A percentile compares a stretch with the other conserved stretches of the same genome.
Evolutionary conservation across 2,113 vertebrate genomes (phyloP).

Genomic region (Lonchura striata): DNA sequence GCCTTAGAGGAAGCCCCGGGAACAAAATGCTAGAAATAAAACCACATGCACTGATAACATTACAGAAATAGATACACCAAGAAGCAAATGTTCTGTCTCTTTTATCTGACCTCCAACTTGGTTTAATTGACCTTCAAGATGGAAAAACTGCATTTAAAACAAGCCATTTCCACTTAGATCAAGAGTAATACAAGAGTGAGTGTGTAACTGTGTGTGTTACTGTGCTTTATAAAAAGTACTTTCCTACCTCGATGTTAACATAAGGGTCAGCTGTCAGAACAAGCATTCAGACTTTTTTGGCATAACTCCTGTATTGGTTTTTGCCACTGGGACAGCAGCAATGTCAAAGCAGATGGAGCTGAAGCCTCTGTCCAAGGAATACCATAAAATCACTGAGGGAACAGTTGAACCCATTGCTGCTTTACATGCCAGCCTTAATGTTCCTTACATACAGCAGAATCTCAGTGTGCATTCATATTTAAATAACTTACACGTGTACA

Average conservation of each 20-base stretch:
- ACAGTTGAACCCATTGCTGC: background rate
- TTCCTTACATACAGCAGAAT: background rate
- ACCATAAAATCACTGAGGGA: background rate
- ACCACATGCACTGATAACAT: conserved; percentile 20
- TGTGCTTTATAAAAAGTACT: background rate
- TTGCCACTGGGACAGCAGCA: background rate
- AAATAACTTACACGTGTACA: background rate
- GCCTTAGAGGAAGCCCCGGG: background rate
- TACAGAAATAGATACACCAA: conserved; percentile 55
- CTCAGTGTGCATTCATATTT: background rate
- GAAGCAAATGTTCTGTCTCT: conserved; percentile 39
- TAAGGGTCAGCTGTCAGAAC: background rate
- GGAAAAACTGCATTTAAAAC: background rate
- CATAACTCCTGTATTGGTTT: background rate
- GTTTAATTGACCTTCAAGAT: conserved; percentile 26
- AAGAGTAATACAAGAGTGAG: background rate
- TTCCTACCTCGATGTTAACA: accelerated
- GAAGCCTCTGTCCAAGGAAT: background rate
- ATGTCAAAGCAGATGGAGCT: background rate
- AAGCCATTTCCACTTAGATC: background rate
- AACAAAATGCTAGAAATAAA: conserved; percentile 58
- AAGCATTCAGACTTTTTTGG: background rate
- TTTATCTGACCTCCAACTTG: conserved; percentile 30
- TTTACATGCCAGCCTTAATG: background rate
- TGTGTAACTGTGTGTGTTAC: background rate